These are phyloP conservation scores for Heliconius erato DNA, from an alignment of 2,888 invertebrate genomes.

Conservation along the genomic window DNA sequence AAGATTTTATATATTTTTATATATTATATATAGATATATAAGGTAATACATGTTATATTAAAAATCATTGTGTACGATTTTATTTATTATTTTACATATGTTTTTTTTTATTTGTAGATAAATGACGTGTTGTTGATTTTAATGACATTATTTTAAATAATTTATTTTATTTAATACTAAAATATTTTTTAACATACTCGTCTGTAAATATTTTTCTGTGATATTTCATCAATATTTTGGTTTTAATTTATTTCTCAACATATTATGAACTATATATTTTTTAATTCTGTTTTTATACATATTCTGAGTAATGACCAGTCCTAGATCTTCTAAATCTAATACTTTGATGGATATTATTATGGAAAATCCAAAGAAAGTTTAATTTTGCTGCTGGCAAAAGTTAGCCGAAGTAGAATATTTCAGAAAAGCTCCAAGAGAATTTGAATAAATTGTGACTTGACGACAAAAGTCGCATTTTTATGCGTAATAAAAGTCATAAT, in stretches of 20 bases:
- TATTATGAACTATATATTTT: background rate
- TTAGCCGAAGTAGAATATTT: constrained; percentile 24
- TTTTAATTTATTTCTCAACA: no score
- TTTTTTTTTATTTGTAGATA: no score
- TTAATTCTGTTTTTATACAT: background rate
- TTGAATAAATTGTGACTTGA: constrained; percentile 31
- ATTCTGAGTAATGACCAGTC: background rate
- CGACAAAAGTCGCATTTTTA: constrained; percentile 22
- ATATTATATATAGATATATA: no score
- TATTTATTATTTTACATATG: no score
- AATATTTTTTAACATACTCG: no score
- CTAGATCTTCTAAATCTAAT: constrained; percentile 22
- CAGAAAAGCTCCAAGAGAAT: constrained; percentile 21
- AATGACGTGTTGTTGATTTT: no score
- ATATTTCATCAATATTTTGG: no score
- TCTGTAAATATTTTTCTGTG: no score
- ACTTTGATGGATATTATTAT: constrained; percentile 24
- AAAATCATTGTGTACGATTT: no score
- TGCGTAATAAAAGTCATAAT: background rate
- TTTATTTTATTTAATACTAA: no score
- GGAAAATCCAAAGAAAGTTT: constrained; percentile 29
- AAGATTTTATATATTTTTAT: background rate
- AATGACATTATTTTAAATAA: no score
- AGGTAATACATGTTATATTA: no score
- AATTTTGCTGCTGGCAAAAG: constrained; percentile 29